Evolutionary conservation across 2,113 vertebrate genomes (phyloP).

Genomic region (Nothocercus julius): DNA sequence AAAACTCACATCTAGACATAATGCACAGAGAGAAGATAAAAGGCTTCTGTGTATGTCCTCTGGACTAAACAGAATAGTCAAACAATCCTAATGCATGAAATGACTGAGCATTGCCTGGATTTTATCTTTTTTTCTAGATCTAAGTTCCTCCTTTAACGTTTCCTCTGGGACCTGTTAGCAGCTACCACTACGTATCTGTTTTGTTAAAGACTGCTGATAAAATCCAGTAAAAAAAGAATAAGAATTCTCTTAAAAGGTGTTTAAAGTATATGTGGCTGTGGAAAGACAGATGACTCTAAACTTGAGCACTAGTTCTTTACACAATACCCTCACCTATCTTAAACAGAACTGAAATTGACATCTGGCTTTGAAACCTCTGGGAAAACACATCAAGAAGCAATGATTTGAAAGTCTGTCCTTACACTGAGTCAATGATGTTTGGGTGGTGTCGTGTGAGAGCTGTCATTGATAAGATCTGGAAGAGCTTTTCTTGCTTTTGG

Average conservation of each 20-base stretch:
- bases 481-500: neutral
- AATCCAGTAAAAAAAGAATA: neutral
- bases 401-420: neutral
- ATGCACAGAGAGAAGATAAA: slow-evolving; percentile 7
- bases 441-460: neutral
- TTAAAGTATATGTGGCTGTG: neutral
- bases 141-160: slow-evolving; percentile 17
- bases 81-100: neutral
- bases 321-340: neutral
- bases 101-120: slow-evolving; percentile 9
- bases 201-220: neutral
- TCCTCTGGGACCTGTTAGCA: neutral
- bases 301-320: neutral
- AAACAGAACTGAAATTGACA: neutral
- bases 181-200: neutral
- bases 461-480: neutral
- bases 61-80: neutral
- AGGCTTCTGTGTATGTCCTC: neutral
- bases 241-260: neutral
- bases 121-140: slow-evolving; percentile 25
- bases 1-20: neutral
- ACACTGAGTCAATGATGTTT: neutral
- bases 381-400: neutral
- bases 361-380: neutral
- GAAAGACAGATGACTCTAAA: neutral